Percentiles rank a stretch among this genome's conserved stretches.
Conservation (phyloP, 2,888 invertebrate species). For the Brachyopa scutellaris region DNA sequence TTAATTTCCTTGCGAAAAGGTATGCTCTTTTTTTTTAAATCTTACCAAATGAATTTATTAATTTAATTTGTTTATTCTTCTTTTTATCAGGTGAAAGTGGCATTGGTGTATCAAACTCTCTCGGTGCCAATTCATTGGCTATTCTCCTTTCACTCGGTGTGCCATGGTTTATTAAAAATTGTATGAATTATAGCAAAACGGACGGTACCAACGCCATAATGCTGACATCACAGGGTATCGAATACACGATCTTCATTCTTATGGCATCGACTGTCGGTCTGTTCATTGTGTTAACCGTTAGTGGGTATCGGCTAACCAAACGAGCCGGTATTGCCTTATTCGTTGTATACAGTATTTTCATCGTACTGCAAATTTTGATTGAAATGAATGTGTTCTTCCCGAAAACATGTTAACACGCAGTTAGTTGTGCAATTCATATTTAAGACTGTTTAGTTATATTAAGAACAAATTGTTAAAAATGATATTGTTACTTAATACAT, state of each 20-base stretch:
- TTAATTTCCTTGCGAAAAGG: conserved; percentile 93
- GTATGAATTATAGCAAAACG: conserved; percentile 83
- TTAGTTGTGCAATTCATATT: conserved; percentile 18
- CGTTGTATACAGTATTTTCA: conserved; percentile 86
- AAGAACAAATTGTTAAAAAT: conserved; percentile 10
- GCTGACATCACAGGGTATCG: conserved; percentile 90
- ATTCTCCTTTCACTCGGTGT: conserved; percentile 91
- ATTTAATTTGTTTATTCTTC: background rate
- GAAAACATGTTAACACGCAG: conserved; percentile 71
- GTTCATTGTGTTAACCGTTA: conserved; percentile 86
- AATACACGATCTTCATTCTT: conserved; percentile 91
- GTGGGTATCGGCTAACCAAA: conserved; percentile 87
- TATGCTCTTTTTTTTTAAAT: too few relatives aligned
- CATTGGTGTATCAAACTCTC: conserved; percentile 93
- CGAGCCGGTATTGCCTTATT: conserved; percentile 87
- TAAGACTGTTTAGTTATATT: conserved; percentile 74
- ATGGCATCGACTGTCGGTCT: conserved; percentile 88
- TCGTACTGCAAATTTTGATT: conserved; percentile 89
- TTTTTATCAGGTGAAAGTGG: conserved; percentile 88
- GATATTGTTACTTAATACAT: conserved; percentile 29
- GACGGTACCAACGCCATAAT: conserved; percentile 82
- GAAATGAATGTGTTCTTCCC: conserved; percentile 89
- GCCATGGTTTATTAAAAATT: conserved; percentile 91
- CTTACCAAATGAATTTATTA: background rate
- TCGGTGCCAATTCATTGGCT: conserved; percentile 93